A percentile compares a stretch with the other conserved stretches of the same genome.
These are phyloP conservation scores for Selenia dentaria DNA, from an alignment of 2,888 invertebrate species.

Conservation along the genomic window DNA sequence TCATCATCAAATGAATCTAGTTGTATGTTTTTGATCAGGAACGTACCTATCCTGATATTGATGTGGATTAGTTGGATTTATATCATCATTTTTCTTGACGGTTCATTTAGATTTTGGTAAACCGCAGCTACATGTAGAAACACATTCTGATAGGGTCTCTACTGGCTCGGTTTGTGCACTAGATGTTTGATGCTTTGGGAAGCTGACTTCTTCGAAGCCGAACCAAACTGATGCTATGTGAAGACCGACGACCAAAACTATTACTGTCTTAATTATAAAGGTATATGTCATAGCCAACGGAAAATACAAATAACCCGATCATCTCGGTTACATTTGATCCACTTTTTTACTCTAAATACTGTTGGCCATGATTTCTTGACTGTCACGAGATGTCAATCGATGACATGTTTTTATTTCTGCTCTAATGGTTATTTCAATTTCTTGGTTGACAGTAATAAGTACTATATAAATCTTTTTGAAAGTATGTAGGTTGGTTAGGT, in stretches of 20 bases:
- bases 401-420: constrained; percentile 22
- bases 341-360: constrained; percentile 39
- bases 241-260: constrained; percentile 48
- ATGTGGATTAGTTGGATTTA: constrained; percentile 11
- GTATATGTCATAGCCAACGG: constrained; percentile 57
- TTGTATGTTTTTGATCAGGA: not conserved
- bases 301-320: constrained; percentile 38
- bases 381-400: constrained; percentile 22
- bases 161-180: constrained; percentile 11
- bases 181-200: not conserved
- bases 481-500: constrained; percentile 11
- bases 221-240: constrained; percentile 51
- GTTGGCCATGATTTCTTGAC: constrained; percentile 40
- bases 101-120: constrained; percentile 7
- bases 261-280: constrained; percentile 45
- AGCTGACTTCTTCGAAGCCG: constrained; percentile 43
- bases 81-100: not conserved
- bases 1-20: constrained; percentile 37
- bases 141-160: constrained; percentile 46
- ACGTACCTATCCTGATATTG: too few relatives aligned
- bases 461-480: constrained; percentile 20
- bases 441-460: constrained; percentile 30
- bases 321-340: constrained; percentile 51
- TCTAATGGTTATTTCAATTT: constrained; percentile 19
- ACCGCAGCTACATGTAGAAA: constrained; percentile 50